Base-by-base conservation (phyloP, 2,797 vertebrate species). In the Discoglossus pictus region DNA sequence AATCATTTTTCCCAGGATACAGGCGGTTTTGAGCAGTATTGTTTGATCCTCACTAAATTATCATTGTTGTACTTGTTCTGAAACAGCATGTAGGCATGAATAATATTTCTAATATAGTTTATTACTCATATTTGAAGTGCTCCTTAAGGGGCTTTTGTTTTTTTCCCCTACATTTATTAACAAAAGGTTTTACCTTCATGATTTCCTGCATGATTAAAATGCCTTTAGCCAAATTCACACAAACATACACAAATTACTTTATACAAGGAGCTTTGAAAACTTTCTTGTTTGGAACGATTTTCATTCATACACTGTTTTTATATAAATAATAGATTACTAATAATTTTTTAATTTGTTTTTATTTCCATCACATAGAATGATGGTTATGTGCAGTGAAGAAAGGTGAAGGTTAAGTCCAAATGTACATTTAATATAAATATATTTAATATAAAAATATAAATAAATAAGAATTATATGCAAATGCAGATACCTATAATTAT, bases 81-180 rank as follows among this genome's bases (percentile, higher is more conserved):
- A 53, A 59, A 24, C 53, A 58, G 52, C 46, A 35, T 64, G 53
- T 20, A 64, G 54, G 42, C 25, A 36, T 58, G 35, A 71, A 53
- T 60, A 68, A 71, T 71, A 58, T 44, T 39, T 65, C 48, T 55
- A 55, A 61, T 61, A 35, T 21, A 31, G 39, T 61, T 59, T 71
- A 71, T 71, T 71, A 65, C 53, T 71, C 25, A 64, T 34, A 44
- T 31, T 48, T 65, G 24, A 71, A 71, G 43, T 56, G 56, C 48
- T 54, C 65, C 65, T 61, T 54, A 25, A 56, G 59, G 67, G 24
- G 42, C 16, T 56, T 56, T 58, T 63, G 68, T 40, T 62, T 62
- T 64, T 47, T 43, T 71, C 36, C 27, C 54, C 51, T 43, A 17
- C 52, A 24, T 63, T 71, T 71, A 64, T 70, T 70, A 56, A 16